These are phyloP conservation scores for Apteryx mantelli DNA, from an alignment of 2,113 vertebrate genomes.

Conservation along the genomic window DNA sequence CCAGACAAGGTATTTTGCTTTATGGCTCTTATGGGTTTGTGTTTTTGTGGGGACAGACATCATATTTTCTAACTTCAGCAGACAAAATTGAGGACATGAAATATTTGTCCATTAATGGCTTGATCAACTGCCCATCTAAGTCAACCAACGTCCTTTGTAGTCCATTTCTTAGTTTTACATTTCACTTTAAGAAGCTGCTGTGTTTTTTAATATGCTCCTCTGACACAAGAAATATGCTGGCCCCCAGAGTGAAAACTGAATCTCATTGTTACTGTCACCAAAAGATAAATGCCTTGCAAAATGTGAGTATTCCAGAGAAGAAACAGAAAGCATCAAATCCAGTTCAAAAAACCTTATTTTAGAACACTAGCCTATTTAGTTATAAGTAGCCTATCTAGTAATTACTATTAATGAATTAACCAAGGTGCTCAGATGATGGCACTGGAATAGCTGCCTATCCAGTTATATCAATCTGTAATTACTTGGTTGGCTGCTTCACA, in stretches of 20 bases:
- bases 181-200: neutral
- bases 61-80: neutral
- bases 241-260: neutral
- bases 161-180: neutral
- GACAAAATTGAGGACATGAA: neutral
- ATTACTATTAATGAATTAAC: neutral
- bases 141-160: neutral
- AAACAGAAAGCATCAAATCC: neutral
- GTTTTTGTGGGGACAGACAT: neutral
- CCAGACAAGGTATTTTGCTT: conserved; percentile 63
- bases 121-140: neutral
- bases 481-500: neutral
- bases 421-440: neutral
- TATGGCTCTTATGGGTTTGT: neutral
- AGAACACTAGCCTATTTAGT: neutral
- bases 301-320: neutral
- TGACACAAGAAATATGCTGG: neutral
- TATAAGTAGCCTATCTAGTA: neutral
- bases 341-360: neutral
- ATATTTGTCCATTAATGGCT: neutral
- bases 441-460: neutral
- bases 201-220: neutral
- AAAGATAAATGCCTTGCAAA: neutral
- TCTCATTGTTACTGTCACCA: neutral
- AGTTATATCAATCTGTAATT: neutral